Evolutionary conservation across 2,113 vertebrate genomes (phyloP).

Genomic region (Hydrochoerus hydrochaeris): DNA sequence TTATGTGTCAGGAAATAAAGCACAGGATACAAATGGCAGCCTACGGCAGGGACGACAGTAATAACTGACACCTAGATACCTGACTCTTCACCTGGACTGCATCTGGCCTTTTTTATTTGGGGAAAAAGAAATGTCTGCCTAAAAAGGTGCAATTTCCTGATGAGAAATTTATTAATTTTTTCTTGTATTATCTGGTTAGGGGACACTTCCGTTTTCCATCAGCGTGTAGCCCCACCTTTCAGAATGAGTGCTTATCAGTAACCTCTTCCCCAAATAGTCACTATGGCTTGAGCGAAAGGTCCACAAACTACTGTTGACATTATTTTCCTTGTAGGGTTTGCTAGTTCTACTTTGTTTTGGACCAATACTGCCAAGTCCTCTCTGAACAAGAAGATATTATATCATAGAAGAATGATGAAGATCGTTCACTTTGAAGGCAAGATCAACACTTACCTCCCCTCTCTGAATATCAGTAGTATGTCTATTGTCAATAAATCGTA

Average conservation of each 20-base stretch:
- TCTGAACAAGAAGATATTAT: not conserved
- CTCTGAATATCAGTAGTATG: not conserved
- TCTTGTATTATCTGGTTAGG: not conserved
- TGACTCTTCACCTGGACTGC: not conserved
- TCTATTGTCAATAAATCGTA: not conserved
- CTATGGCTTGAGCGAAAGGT: not conserved
- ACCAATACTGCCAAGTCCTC: not conserved
- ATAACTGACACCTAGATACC: not conserved
- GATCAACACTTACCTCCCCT: not conserved
- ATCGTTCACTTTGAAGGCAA: not conserved
- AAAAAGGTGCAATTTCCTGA: not conserved
- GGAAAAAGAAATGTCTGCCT: not conserved
- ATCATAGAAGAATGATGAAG: not conserved
- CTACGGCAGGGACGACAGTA: not conserved
- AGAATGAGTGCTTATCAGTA: not conserved
- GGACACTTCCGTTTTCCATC: not conserved
- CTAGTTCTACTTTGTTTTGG: not conserved
- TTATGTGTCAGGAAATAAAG: slow-evolving; percentile 50
- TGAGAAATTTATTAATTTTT: not conserved
- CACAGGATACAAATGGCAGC: not conserved
- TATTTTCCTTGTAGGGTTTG: not conserved
- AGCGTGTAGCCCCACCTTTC: not conserved
- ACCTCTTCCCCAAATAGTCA: not conserved
- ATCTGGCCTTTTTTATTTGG: not conserved
- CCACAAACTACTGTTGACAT: not conserved